Base-by-base conservation (phyloP, 2,888 invertebrate genomes). In the Philaethria dido region DNA sequence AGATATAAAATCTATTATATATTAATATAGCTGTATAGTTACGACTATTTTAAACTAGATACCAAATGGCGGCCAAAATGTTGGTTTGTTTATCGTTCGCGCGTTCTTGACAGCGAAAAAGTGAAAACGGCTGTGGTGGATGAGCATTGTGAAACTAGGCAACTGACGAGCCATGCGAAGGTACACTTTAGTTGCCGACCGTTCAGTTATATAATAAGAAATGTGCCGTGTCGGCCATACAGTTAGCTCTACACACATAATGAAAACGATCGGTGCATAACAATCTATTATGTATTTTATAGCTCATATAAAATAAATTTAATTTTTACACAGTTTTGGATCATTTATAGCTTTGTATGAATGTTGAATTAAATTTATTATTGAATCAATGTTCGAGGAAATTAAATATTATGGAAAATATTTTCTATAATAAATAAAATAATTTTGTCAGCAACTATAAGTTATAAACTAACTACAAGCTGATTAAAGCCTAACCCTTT, bases 31-130 rank as follows among this genome's bases (percentile, higher is more conserved):
- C 66, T 64, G 71, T 77, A 78, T 70, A 48, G 76, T 85, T 86
- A 73, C 79, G 69, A 78, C 72, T 82, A 66, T 73, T 72, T 54
- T 75, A 74, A 70, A 72, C 70, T 74, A 68, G 74, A 78, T 84
- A 85, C 84, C 85, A 84, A 86, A 86, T 87, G 89, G 86, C 87
- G 89, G 89, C 87, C 88, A 84, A 89, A 91, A 90, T 88, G 89
- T 88, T 89, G 87, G 90, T 91, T 91, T 91, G 90, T 92, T 92
- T 92, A 90, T 91, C 91, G 89, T 85, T 88, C 80, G 85, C 82
- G 89, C 91, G 92, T 89, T 91, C 92, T 92, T 92, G 92, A 92
- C 92, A 92, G 91, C 90, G 89, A 92, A 92, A 92, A 92, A 92
- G 92, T 92, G 92, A 92, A 92, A 92, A 92, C 92, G 89, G 84